These are phyloP conservation scores for Callionymus lyra DNA, from an alignment of 2,113 vertebrate species.

Conservation along the genomic window DNA sequence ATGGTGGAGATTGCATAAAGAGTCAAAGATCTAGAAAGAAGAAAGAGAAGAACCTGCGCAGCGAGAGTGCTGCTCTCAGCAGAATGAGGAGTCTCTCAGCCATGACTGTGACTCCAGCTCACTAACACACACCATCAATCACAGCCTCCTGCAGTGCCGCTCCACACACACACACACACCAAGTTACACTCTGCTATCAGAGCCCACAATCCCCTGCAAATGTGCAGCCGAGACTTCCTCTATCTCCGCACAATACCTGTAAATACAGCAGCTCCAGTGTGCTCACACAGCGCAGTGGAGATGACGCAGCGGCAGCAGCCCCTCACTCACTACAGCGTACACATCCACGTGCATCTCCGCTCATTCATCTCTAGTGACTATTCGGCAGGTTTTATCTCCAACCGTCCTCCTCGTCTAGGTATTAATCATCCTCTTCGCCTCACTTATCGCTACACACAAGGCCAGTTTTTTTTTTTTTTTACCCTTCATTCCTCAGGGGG, in stretches of 20 bases:
- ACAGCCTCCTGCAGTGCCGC: constrained; percentile 66
- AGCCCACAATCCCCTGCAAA: constrained; percentile 3
- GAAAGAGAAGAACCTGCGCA: constrained; percentile 7
- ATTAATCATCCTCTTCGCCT: constrained; percentile 44
- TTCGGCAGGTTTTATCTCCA: constrained; percentile 40
- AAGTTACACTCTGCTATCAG: constrained; percentile 17
- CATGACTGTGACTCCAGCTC: constrained; percentile 67
- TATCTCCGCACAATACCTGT: constrained; percentile 18
- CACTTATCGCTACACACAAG: constrained; percentile 33
- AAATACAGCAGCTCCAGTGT: constrained; percentile 14
- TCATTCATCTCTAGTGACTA: constrained; percentile 31
- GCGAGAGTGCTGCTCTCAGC: constrained; percentile 63
- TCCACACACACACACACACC: constrained; percentile 18
- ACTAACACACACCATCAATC: constrained; percentile 65
- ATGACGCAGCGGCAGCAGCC: constrained; percentile 17
- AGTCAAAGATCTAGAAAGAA: constrained; percentile 14
- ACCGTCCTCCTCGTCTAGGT: constrained; percentile 26
- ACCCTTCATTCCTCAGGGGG: too few relatives aligned
- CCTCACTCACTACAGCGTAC: constrained; percentile 4
- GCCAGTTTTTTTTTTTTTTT: constrained; percentile 11
- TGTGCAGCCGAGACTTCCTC: constrained; percentile 25
- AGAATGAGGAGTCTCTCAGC: constrained; percentile 64
- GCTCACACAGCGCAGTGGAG: constrained; percentile 6
- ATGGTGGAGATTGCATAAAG: background rate
- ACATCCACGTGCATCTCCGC: constrained; percentile 3